A percentile compares a stretch with the other conserved stretches of the same genome.
Evolutionary conservation across 2,797 vertebrate species (phyloP).

Genomic region (Crenuchus spilurus): DNA sequence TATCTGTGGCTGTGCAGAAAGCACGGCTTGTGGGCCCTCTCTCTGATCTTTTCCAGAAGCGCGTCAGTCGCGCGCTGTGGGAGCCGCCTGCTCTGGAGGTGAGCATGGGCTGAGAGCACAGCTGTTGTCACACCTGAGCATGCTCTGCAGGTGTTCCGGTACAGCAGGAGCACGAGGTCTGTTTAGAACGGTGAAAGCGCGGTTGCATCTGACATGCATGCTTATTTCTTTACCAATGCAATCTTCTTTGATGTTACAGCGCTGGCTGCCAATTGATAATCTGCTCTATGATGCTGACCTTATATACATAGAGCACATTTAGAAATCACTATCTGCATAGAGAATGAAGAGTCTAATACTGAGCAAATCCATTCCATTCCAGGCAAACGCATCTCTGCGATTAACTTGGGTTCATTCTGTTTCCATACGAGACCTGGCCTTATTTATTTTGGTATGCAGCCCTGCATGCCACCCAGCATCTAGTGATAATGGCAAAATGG

Average conservation of each 20-base stretch:
- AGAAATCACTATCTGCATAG: background rate
- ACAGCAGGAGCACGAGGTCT: conserved; percentile 30
- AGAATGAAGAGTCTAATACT: conserved; percentile 15
- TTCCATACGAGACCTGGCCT: conserved; percentile 5
- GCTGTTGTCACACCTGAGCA: conserved; percentile 29
- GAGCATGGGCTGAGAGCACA: conserved; percentile 39
- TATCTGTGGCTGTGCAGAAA: conserved; percentile 50
- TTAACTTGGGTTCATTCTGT: conserved; percentile 30
- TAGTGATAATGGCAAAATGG: conserved; percentile 51
- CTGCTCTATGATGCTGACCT: conserved; percentile 1
- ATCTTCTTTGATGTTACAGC: conserved; percentile 21
- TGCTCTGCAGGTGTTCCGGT: conserved; percentile 31
- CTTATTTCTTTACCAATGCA: conserved; percentile 22
- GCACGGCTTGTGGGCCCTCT: conserved; percentile 29
- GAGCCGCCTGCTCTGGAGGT: conserved; percentile 32
- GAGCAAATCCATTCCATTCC: background rate
- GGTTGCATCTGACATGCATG: background rate
- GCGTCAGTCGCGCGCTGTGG: conserved; percentile 36
- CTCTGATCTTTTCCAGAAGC: conserved; percentile 46
- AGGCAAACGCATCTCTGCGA: conserved; percentile 33
- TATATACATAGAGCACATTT: conserved; percentile 14
- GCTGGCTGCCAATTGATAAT: conserved; percentile 3
- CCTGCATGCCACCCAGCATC: conserved; percentile 27
- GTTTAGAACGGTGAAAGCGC: background rate
- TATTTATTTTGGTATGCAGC: conserved; percentile 42